A percentile compares a stretch with the other conserved stretches of the same genome.
These are phyloP conservation scores for Magallana gigas DNA, from an alignment of 1,140 invertebrate species.

Conservation along the genomic window DNA sequence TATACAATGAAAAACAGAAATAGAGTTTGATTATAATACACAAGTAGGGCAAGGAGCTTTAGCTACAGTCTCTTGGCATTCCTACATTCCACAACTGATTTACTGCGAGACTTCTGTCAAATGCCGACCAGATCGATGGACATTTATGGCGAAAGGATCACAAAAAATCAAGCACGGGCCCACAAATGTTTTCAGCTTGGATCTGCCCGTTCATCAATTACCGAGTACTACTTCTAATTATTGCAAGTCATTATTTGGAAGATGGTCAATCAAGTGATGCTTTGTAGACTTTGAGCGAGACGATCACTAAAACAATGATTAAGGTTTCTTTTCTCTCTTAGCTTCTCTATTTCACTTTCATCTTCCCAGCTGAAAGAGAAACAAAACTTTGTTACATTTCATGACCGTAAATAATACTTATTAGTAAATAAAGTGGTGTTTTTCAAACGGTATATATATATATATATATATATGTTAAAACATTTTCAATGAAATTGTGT, in stretches of 20 bases:
- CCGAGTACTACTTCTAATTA: not conserved
- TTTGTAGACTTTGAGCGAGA: conserved; percentile 1
- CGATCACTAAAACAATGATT: not conserved
- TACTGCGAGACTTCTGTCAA: conserved; percentile 13
- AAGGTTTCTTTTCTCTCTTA: not conserved
- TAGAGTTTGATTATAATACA: too few relatives aligned
- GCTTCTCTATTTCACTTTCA: not conserved
- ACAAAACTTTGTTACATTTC: not conserved
- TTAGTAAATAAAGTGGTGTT: too few relatives aligned
- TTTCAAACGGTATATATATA: too few relatives aligned
- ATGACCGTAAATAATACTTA: too few relatives aligned
- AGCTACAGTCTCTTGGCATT: too few relatives aligned
- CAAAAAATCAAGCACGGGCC: conserved; percentile 19
- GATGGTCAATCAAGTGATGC: not conserved
- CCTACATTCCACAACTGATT: conserved; percentile 9
- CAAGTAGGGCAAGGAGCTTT: too few relatives aligned
- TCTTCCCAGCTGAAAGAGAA: not conserved
- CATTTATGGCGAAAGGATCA: conserved; percentile 6
- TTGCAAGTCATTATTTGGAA: conserved; percentile 28
- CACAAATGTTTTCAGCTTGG: not conserved
- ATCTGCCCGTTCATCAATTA: not conserved
- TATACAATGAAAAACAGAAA: too few relatives aligned
- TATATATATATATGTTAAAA: too few relatives aligned
- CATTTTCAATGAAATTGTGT: too few relatives aligned
- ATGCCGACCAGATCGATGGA: not conserved